Evolutionary conservation across 2,888 invertebrate genomes (phyloP).

Genomic region (Biston stratarius): DNA sequence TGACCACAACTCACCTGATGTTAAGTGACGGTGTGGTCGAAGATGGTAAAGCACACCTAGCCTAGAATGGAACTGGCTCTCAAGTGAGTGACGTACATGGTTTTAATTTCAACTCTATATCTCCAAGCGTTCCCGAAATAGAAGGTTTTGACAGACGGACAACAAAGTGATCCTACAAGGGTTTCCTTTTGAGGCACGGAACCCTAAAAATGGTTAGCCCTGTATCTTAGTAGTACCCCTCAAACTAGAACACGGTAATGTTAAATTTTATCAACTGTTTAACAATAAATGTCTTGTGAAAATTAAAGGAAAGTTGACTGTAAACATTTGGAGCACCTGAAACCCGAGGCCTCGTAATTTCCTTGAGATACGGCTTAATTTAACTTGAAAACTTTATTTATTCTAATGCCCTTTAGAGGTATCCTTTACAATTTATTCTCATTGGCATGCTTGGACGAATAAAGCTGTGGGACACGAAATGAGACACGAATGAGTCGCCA

Average conservation of each 20-base stretch:
- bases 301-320: slow-evolving; percentile 6
- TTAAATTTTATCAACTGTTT: slow-evolving; percentile 8
- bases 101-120: too few species aligned
- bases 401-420: slow-evolving; percentile 34
- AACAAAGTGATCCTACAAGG: too few species aligned
- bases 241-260: background rate
- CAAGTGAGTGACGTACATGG: too few species aligned
- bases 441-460: slow-evolving; percentile 21
- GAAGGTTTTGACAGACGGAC: too few species aligned
- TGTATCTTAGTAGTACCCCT: too few species aligned
- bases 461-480: background rate
- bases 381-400: slow-evolving; percentile 43
- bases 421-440: slow-evolving; percentile 41
- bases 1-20: too few species aligned
- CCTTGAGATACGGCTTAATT: slow-evolving; percentile 42
- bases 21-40: too few species aligned
- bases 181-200: too few species aligned
- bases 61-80: too few species aligned
- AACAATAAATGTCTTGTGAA: slow-evolving; percentile 14
- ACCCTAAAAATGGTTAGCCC: too few species aligned
- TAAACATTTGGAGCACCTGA: slow-evolving; percentile 35
- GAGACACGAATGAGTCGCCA: background rate
- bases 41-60: too few species aligned
- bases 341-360: slow-evolving; percentile 35
- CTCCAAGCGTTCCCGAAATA: too few species aligned